Percentiles rank a stretch among this genome's conserved stretches.
Evolutionary conservation across 2,888 invertebrate species (phyloP).

Genomic region (Elaeidobius kamerunicus): DNA sequence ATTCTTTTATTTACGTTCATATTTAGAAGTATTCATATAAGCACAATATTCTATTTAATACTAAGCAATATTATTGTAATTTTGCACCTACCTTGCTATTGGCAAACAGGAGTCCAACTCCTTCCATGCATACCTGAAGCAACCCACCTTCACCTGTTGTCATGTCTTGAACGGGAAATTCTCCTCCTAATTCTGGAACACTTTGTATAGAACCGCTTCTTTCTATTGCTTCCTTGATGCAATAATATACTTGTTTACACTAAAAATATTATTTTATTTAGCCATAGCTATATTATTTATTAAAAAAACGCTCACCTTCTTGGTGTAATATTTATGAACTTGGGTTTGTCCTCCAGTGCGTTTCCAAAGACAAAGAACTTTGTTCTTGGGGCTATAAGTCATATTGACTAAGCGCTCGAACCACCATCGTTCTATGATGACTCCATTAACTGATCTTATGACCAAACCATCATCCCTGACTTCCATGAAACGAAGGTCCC

Average conservation of each 20-base stretch:
- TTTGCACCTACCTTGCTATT: conserved; percentile 94
- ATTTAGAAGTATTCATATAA: no score
- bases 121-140: conserved; percentile 98
- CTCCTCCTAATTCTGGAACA: conserved; percentile 79
- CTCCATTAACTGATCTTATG: conserved; percentile 76
- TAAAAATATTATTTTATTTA: conserved; percentile 49
- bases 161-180: conserved; percentile 98
- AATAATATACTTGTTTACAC: conserved; percentile 98
- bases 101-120: conserved; percentile 97
- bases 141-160: conserved; percentile 96
- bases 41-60: no score
- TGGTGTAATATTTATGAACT: conserved; percentile 97
- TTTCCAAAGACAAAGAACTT: conserved; percentile 95
- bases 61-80: no score
- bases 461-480: conserved; percentile 96
- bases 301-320: conserved; percentile 93
- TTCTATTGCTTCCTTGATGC: conserved; percentile 99
- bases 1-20: no score
- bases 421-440: conserved; percentile 97
- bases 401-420: conserved; percentile 98
- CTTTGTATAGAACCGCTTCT: conserved; percentile 70
- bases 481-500: conserved; percentile 81
- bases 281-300: neutral
- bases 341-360: conserved; percentile 92
- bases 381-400: conserved; percentile 99